Evolutionary conservation across 2,888 invertebrate species (phyloP).

Genomic region (Cynaeus angustus): DNA sequence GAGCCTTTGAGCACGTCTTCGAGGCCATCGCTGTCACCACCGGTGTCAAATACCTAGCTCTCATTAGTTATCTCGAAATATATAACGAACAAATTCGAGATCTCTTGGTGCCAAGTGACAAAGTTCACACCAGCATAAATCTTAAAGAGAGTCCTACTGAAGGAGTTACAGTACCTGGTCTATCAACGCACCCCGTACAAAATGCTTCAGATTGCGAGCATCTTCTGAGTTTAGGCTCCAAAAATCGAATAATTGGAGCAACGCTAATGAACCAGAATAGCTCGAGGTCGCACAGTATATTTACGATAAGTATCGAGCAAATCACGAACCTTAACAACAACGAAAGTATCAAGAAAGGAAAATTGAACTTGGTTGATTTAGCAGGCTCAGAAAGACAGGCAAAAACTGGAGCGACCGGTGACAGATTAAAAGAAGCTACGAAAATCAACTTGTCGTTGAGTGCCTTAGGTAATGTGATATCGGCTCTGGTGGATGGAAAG

Average conservation of each 20-base stretch:
- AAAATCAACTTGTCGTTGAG: constrained; percentile 92
- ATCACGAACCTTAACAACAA: constrained; percentile 74
- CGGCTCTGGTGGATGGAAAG: constrained; percentile 88
- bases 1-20: constrained; percentile 91
- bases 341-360: constrained; percentile 73
- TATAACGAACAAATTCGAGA: constrained; percentile 85
- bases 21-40: constrained; percentile 86
- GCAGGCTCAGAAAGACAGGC: constrained; percentile 92
- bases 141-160: constrained; percentile 74
- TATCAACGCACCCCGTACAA: constrained; percentile 85
- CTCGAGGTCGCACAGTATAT: constrained; percentile 91
- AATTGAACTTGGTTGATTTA: constrained; percentile 90
- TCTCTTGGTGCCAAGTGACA: constrained; percentile 66
- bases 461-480: constrained; percentile 92
- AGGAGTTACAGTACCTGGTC: constrained; percentile 74
- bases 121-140: constrained; percentile 64
- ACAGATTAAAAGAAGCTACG: constrained; percentile 89
- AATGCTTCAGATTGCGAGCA: constrained; percentile 84
- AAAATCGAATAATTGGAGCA: constrained; percentile 86
- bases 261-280: constrained; percentile 93
- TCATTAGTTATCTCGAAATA: constrained; percentile 88
- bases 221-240: constrained; percentile 84
- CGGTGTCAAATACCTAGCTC: constrained; percentile 82
- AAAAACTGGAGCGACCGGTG: constrained; percentile 89
- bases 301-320: constrained; percentile 89